These are phyloP conservation scores for Petrocephalus schoutedeni DNA, from an alignment of 2,797 vertebrate genomes.

Conservation along the genomic window DNA sequence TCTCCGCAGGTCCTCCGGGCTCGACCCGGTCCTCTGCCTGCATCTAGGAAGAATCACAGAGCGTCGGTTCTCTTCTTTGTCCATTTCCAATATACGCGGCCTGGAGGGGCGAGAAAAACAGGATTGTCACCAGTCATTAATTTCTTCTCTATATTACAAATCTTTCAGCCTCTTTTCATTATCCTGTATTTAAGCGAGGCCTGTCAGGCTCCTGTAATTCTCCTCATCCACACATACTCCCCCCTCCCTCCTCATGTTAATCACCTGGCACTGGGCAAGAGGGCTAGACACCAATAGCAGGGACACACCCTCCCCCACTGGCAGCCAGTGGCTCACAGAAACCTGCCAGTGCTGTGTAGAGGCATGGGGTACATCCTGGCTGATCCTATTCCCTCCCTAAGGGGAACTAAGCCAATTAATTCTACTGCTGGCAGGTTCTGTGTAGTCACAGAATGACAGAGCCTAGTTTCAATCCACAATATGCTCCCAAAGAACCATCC, in stretches of 20 bases:
- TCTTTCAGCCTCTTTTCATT: not conserved
- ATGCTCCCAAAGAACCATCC: not conserved
- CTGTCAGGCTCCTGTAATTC: not conserved
- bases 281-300: not conserved
- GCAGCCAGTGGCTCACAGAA: not conserved
- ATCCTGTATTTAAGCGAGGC: not conserved
- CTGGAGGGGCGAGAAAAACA: slow-evolving; percentile 48
- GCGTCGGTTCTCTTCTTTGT: slow-evolving; percentile 93
- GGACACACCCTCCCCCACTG: not conserved
- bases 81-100: slow-evolving; percentile 94
- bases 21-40: slow-evolving; percentile 66
- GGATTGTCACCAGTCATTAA: not conserved
- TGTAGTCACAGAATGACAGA: not conserved
- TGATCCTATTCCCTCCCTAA: not conserved
- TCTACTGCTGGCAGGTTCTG: not conserved
- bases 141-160: not conserved
- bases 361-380: not conserved
- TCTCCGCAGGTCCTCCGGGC: slow-evolving; percentile 75
- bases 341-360: not conserved
- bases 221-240: not conserved
- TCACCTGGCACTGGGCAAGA: not conserved
- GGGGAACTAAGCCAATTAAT: not conserved
- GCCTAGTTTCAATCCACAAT: not conserved
- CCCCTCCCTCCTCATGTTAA: not conserved
- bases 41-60: slow-evolving; percentile 74